These are phyloP conservation scores for Cliona cf. orientalis DNA, from an alignment of 37 sponge, comb jelly and placozoan species.

Conservation along the genomic window DNA sequence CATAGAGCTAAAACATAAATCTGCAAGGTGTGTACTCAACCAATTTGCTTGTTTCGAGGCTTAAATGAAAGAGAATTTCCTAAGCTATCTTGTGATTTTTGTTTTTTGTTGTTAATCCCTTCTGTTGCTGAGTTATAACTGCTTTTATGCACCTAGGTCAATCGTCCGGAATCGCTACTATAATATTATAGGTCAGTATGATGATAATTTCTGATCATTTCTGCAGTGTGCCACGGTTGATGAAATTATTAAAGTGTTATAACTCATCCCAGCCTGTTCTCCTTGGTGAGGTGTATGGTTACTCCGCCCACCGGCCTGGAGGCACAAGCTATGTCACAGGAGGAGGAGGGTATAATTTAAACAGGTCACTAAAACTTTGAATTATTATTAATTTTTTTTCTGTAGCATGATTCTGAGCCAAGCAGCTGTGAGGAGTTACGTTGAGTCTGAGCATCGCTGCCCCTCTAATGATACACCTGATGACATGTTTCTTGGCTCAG, in stretches of 20 bases:
- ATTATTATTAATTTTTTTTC: neutral
- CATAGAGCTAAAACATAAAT: no score
- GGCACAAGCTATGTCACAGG: conserved; percentile 81
- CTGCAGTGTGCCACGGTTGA: conserved; percentile 70
- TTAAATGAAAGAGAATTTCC: neutral
- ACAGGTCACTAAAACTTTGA: conserved; percentile 13
- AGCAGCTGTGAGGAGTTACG: conserved; percentile 31
- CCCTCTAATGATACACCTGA: conserved; percentile 60
- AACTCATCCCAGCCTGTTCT: conserved; percentile 38
- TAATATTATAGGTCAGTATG: no score
- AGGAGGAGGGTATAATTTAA: conserved; percentile 93
- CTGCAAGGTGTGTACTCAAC: no score
- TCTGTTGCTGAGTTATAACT: no score
- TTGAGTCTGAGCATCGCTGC: conserved; percentile 26
- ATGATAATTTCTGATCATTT: no score
- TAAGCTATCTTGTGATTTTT: neutral
- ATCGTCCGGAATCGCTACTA: no score
- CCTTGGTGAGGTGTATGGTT: conserved; percentile 89
- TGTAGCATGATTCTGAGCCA: conserved; percentile 73
- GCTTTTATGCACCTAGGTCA: no score
- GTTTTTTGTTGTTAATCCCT: no score
- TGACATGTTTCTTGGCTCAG: conserved; percentile 79
- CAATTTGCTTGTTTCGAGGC: no score
- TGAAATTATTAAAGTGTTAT: conserved; percentile 69
- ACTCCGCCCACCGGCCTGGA: conserved; percentile 14